Evolutionary conservation across 2,113 vertebrate genomes (phyloP).

Genomic region (Alces alces): DNA sequence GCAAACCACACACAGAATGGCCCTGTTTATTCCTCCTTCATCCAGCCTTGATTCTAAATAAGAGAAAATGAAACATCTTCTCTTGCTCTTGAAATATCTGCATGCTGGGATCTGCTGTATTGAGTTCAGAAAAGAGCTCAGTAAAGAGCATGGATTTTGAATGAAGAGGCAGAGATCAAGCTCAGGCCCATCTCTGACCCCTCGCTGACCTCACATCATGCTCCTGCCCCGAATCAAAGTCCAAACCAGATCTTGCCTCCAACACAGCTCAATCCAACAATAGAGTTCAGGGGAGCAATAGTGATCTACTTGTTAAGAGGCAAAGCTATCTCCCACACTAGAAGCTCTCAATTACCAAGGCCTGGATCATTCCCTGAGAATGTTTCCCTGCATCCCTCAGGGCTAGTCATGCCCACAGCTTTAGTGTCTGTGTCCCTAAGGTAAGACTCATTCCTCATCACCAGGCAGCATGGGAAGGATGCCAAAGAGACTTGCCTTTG

Average conservation of each 20-base stretch:
- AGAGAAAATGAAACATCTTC: slow-evolving; percentile 3
- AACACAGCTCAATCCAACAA: not conserved
- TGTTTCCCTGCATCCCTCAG: not conserved
- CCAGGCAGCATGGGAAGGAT: not conserved
- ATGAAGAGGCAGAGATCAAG: not conserved
- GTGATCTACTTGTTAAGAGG: not conserved
- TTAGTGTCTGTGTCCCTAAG: not conserved
- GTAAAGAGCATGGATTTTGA: not conserved
- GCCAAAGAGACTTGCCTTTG: not conserved
- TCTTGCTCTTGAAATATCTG: not conserved
- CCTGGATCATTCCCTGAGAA: not conserved
- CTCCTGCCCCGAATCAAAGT: not conserved
- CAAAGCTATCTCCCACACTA: not conserved
- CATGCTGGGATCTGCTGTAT: not conserved
- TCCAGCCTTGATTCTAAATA: not conserved
- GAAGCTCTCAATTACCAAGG: not conserved
- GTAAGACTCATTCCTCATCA: not conserved
- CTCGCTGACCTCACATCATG: not conserved
- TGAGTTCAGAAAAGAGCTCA: not conserved
- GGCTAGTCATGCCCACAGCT: not conserved
- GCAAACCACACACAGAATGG: slow-evolving; percentile 19
- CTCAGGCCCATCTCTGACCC: not conserved
- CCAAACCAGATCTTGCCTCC: not conserved
- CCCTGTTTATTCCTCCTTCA: not conserved
- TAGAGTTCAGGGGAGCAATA: not conserved